A percentile compares a stretch with the other conserved stretches of the same genome.
These are phyloP conservation scores for Megaptera novaeangliae DNA, from an alignment of 2,113 vertebrate species.

Conservation along the genomic window DNA sequence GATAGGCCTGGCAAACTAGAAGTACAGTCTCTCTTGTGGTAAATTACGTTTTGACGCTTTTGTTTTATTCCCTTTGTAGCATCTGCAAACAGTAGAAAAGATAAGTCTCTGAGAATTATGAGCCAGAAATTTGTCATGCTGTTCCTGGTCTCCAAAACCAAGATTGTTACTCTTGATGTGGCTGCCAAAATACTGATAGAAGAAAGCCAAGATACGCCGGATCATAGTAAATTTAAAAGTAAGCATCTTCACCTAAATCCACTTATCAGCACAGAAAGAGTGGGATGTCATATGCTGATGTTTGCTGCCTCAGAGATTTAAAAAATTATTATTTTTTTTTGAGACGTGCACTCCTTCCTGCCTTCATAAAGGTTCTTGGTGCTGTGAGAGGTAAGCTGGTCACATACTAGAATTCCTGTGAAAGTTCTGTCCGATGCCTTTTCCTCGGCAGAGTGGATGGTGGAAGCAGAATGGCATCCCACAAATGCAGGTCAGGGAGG, in stretches of 20 bases:
- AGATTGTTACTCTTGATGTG: conserved; percentile 90
- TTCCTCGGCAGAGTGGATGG: not conserved
- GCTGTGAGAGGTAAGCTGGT: not conserved
- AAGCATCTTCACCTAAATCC: conserved; percentile 70
- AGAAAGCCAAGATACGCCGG: conserved; percentile 88
- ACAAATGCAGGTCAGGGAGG: not conserved
- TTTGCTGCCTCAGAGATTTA: not conserved
- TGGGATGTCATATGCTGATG: not conserved
- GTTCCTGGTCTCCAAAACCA: conserved; percentile 93
- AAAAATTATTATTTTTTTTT: not conserved
- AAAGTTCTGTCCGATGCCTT: not conserved
- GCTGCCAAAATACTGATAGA: conserved; percentile 95
- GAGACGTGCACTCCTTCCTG: not conserved
- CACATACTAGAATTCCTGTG: not conserved
- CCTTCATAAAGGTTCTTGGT: not conserved
- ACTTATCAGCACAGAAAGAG: not conserved
- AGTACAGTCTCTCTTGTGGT: conserved; percentile 42
- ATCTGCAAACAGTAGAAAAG: conserved; percentile 91
- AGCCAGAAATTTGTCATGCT: conserved; percentile 98
- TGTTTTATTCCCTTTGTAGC: conserved; percentile 79
- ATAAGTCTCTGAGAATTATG: conserved; percentile 96
- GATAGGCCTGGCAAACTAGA: not conserved
- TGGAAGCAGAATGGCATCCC: not conserved
- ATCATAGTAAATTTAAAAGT: conserved; percentile 98
- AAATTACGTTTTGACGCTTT: conserved; percentile 68